Evolutionary conservation across 2,888 invertebrate genomes (phyloP).

Genomic region (Phyllotreta striolata): DNA sequence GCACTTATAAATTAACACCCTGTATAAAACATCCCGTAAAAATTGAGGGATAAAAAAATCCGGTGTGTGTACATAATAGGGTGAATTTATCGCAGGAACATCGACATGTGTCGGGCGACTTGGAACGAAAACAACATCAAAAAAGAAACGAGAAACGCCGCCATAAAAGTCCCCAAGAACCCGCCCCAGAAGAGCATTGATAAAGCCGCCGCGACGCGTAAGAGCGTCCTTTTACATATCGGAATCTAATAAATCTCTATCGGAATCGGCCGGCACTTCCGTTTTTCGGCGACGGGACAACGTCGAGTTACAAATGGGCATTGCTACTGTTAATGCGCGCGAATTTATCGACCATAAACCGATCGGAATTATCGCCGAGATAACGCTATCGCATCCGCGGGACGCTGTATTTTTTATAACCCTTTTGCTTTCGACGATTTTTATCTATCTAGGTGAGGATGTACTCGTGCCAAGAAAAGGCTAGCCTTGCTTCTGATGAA

Average conservation of each 20-base stretch:
- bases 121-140: conserved; percentile 17
- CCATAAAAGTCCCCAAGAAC: conserved; percentile 14
- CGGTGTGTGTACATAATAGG: no score
- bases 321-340: conserved; percentile 26
- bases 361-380: conserved; percentile 15
- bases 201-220: conserved; percentile 26
- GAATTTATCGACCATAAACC: conserved; percentile 28
- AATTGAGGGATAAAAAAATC: no score
- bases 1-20: no score
- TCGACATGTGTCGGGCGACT: conserved; percentile 1
- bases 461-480: no score
- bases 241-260: conserved; percentile 31
- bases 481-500: no score
- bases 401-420: no score
- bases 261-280: conserved; percentile 26
- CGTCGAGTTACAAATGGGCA: conserved; percentile 23
- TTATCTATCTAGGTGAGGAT: no score
- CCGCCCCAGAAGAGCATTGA: not conserved
- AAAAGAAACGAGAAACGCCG: conserved; percentile 15
- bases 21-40: no score
- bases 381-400: not conserved
- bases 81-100: conserved; percentile 4
- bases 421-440: no score
- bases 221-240: conserved; percentile 27
- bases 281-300: conserved; percentile 14